A percentile compares a stretch with the other conserved stretches of the same genome.
Conservation (phyloP, 2,888 invertebrate species). For the Hofmannophila pseudospretella region DNA sequence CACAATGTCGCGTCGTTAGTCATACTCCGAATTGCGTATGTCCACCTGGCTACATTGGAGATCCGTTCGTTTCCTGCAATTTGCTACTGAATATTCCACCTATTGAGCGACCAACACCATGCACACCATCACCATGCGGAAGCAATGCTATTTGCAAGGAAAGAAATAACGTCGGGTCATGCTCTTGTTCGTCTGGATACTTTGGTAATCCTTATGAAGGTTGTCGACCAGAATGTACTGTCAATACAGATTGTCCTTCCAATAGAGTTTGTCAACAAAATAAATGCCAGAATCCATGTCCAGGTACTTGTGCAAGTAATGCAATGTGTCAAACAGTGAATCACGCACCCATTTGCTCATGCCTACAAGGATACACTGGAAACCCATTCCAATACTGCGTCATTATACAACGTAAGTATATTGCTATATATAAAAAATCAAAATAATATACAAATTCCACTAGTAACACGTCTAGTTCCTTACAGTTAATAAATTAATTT, state of each 20-base stretch:
- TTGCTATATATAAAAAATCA: too few relatives aligned
- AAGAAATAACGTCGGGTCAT: slow-evolving; percentile 83
- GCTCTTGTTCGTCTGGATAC: slow-evolving; percentile 82
- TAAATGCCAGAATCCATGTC: slow-evolving; percentile 87
- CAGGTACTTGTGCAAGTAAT: slow-evolving; percentile 85
- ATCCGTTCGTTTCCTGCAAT: slow-evolving; percentile 82
- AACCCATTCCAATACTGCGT: slow-evolving; percentile 73
- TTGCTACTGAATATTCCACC: slow-evolving; percentile 47
- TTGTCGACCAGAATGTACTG: slow-evolving; percentile 85
- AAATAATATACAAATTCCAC: too few relatives aligned
- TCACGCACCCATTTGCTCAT: slow-evolving; percentile 84
- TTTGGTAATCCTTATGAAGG: slow-evolving; percentile 81
- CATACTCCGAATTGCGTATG: slow-evolving; percentile 85
- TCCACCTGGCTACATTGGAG: slow-evolving; percentile 81
- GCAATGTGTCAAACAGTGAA: slow-evolving; percentile 85
- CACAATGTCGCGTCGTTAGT: slow-evolving; percentile 85
- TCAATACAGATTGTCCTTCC: slow-evolving; percentile 85
- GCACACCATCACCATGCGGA: slow-evolving; percentile 85
- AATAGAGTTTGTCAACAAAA: slow-evolving; percentile 85
- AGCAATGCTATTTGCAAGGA: slow-evolving; percentile 84
- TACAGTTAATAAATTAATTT: too few relatives aligned
- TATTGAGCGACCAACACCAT: slow-evolving; percentile 75
- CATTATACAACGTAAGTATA: slow-evolving; percentile 43
- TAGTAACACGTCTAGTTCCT: too few relatives aligned
- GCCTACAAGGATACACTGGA: slow-evolving; percentile 80